phyloP scores from a whole-genome alignment of 1,140 invertebrate species.

The Cyclina sinensis region DNA sequence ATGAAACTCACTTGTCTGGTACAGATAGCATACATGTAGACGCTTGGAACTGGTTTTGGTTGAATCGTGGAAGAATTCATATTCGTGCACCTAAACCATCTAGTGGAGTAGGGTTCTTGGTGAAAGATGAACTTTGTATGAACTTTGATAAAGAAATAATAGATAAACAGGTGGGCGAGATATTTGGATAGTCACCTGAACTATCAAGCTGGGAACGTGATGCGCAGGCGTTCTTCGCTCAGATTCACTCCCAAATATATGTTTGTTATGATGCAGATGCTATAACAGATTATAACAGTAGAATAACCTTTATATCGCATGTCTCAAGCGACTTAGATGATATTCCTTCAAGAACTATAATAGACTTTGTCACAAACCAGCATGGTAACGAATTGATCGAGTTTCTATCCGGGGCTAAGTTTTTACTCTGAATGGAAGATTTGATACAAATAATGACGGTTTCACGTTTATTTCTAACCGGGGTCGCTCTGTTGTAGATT shows the following conservation, averaged over 20 bases:
- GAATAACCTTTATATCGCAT: not conserved
- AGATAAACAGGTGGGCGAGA: not conserved
- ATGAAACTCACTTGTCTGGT: constrained; percentile 3
- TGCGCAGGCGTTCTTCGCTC: not conserved
- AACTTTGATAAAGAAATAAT: not conserved
- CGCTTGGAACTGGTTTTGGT: too few relatives aligned
- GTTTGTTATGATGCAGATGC: not conserved
- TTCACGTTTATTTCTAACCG: not conserved
- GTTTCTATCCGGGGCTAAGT: constrained; percentile 1
- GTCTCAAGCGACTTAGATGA: not conserved
- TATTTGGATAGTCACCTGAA: not conserved
- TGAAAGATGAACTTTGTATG: not conserved
- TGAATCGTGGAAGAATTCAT: too few relatives aligned
- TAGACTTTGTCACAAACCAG: not conserved
- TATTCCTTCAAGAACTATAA: not conserved
- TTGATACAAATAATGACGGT: not conserved
- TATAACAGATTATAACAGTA: not conserved
- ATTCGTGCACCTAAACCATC: too few relatives aligned
- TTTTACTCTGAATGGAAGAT: constrained; percentile 22
- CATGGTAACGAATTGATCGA: constrained; percentile 20
- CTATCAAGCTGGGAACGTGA: not conserved
- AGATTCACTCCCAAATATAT: not conserved
- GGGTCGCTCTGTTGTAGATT: not conserved
- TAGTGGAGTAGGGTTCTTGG: too few relatives aligned
- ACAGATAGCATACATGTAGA: not conserved